Evolutionary conservation across 1,140 invertebrate genomes (phyloP), one percentile per base, ranked within the genome.

Genomic region (Trachymyrmex cornetzi): DNA sequence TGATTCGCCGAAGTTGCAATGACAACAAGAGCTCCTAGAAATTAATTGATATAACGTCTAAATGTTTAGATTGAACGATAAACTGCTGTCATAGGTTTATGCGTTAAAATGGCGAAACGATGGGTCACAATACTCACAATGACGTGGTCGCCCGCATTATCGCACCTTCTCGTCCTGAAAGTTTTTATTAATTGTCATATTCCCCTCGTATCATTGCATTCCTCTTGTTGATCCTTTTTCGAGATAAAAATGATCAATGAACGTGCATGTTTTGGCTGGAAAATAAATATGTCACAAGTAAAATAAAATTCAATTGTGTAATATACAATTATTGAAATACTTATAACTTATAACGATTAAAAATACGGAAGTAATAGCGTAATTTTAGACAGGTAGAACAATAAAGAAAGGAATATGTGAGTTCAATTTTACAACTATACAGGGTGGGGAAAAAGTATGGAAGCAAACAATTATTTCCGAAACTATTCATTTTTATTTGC

Each of bases 111-210:
- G 67, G 55, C 11, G 22, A 24, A 24, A 63, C 7, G 22, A 66
- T 61, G 2, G 3, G 16, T 59, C 50, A 48, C 2, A 38, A 84
- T 74, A 2, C 11, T 59, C 50, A 48, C 2, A 38, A 84, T 74
- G 67, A 84, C 55, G 38, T 14, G n/a, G 11, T 34, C 38, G 61
- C 69, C 80, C 80, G 80, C 80, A 84, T 84, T 64, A 30, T 55
- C 55, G 69, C 80, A 84, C 69, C 55, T 74, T 74, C 16, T 34
- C 34, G 9, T 38, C 2, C 24, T 34, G 24, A 82, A 44, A 48
- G 38, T 61, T 44, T 50, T 50, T 74, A 63, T 63, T 74, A 84
- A 84, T 84, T 74, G 16, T 7, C 7, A 14, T 34, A 34, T 74
- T 19, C 19, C n/a, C 38, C 27, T 44, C 14, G 6, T 61, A 50